Conservation (phyloP, 2,113 vertebrate species). For the Spizaetus ornatus region DNA sequence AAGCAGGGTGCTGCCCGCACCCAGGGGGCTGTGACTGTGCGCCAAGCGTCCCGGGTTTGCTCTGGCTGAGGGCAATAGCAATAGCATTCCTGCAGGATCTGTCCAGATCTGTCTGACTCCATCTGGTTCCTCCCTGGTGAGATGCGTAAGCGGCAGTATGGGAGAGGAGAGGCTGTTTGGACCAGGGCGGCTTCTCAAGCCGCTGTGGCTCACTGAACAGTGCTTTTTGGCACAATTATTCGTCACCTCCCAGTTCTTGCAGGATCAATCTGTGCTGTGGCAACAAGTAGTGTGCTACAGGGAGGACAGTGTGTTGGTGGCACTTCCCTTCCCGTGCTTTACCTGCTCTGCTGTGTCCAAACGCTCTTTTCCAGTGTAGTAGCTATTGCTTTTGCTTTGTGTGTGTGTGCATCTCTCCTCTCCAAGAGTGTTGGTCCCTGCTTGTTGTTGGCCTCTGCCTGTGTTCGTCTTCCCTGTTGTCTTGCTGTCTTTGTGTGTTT, state of each 20-base stretch:
- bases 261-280: background rate
- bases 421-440: background rate
- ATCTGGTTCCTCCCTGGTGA: background rate
- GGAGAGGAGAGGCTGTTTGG: background rate
- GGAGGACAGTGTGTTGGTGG: background rate
- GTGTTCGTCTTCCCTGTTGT: background rate
- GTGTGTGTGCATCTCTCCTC: background rate
- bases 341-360: background rate
- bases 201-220: background rate
- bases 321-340: background rate
- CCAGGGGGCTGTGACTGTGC: background rate
- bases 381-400: background rate
- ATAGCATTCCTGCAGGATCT: background rate
- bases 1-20: background rate
- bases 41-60: fast-evolving
- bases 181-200: background rate
- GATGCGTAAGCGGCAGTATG: fast-evolving
- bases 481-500: background rate
- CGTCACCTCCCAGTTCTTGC: background rate
- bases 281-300: fast-evolving
- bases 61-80: background rate
- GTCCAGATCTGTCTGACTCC: background rate
- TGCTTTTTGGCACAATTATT: background rate
- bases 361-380: fast-evolving
- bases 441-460: background rate